Evolutionary conservation across 2,888 invertebrate genomes (phyloP).

Genomic region (Syritta pipiens): DNA sequence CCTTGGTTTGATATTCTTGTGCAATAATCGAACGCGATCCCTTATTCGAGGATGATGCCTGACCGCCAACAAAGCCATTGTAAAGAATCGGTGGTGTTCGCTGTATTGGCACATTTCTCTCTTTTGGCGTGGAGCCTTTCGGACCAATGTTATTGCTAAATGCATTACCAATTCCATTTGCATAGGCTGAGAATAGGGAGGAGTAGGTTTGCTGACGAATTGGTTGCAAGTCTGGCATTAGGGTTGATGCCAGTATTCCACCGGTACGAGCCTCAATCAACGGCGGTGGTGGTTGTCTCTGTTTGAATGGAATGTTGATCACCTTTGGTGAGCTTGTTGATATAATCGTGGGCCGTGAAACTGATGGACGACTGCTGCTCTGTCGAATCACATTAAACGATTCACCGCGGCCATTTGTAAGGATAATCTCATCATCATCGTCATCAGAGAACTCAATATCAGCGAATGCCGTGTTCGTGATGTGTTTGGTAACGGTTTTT

Average conservation of each 20-base stretch:
- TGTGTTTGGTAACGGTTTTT: conserved; percentile 70
- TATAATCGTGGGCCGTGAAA: background rate
- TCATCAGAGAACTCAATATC: conserved; percentile 76
- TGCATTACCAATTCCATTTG: conserved; percentile 57
- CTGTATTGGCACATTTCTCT: conserved; percentile 17
- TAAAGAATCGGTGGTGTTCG: conserved; percentile 28
- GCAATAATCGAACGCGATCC: conserved; percentile 70
- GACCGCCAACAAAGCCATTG: conserved; percentile 20
- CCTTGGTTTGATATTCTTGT: conserved; percentile 71
- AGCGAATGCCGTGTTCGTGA: conserved; percentile 70
- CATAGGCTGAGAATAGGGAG: conserved; percentile 66
- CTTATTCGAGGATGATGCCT: too few relatives aligned
- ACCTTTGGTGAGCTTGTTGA: conserved; percentile 49
- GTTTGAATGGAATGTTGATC: conserved; percentile 72
- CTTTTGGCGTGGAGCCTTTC: conserved; percentile 60
- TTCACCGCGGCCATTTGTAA: conserved; percentile 38
- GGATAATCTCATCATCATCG: conserved; percentile 72
- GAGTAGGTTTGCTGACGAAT: conserved; percentile 47
- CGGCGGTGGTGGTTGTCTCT: conserved; percentile 71
- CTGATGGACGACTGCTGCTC: conserved; percentile 6
- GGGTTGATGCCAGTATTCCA: conserved; percentile 70
- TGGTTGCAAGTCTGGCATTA: conserved; percentile 68
- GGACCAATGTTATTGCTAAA: conserved; percentile 49
- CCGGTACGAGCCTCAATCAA: conserved; percentile 72
- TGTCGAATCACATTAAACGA: conserved; percentile 23